phyloP scores from a whole-genome alignment of 1,140 invertebrate species.

The Sinella curviseta region DNA sequence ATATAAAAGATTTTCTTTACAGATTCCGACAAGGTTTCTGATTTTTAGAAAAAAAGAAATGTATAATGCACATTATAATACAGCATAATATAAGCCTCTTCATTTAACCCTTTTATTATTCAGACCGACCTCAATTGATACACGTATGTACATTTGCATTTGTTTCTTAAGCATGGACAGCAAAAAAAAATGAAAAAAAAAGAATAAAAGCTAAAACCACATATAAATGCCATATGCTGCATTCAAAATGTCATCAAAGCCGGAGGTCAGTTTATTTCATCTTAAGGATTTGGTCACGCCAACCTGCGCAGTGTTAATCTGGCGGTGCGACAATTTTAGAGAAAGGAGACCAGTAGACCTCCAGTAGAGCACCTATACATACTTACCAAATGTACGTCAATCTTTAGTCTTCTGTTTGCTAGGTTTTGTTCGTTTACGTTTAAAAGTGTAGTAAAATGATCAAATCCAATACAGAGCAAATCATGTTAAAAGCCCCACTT shows the following conservation, averaged over 20 bases:
- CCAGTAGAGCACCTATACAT: not conserved
- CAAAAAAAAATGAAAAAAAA: too few relatives aligned
- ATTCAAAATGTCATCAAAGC: slow-evolving; percentile 10
- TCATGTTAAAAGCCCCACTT: too few relatives aligned
- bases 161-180: too few relatives aligned
- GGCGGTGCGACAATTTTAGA: not conserved
- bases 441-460: too few relatives aligned
- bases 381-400: too few relatives aligned
- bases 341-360: not conserved
- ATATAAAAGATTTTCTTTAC: too few relatives aligned
- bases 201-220: not conserved
- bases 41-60: slow-evolving; percentile 1
- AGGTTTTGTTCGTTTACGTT: too few relatives aligned
- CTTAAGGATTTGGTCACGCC: not conserved
- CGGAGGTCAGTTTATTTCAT: not conserved
- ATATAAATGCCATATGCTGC: not conserved
- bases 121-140: too few relatives aligned
- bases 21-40: not conserved
- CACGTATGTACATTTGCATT: too few relatives aligned
- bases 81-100: not conserved
- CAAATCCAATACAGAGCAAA: too few relatives aligned
- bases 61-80: not conserved
- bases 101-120: slow-evolving; percentile 13
- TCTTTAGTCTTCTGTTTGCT: too few relatives aligned
- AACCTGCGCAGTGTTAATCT: slow-evolving; percentile 6